Percentiles rank a stretch among this genome's conserved stretches.
phyloP scores from a whole-genome alignment of 1,140 invertebrate species.

The Charaxes varanes region DNA sequence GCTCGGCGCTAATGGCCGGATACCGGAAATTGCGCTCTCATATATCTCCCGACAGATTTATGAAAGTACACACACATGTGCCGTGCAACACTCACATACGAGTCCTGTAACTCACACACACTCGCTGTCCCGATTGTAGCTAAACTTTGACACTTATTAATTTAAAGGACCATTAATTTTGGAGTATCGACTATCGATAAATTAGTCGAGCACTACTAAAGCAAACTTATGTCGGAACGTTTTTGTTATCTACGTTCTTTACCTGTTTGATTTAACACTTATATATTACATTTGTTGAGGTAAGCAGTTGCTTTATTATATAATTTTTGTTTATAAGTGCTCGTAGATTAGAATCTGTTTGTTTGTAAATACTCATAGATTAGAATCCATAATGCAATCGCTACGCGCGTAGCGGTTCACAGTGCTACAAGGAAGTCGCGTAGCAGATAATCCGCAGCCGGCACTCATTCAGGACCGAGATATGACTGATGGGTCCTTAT shows the following conservation, averaged over 20 bases:
- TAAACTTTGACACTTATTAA: slow-evolving; percentile 65
- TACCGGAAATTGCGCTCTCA: slow-evolving; percentile 91
- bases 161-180: slow-evolving; percentile 62
- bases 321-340: too few species aligned
- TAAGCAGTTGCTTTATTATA: too few species aligned
- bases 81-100: slow-evolving; percentile 48
- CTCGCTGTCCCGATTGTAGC: slow-evolving; percentile 31
- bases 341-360: too few species aligned
- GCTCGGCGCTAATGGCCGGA: slow-evolving; percentile 86
- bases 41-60: slow-evolving; percentile 90
- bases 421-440: slow-evolving; percentile 58
- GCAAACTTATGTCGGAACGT: slow-evolving; percentile 14
- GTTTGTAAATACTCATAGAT: too few species aligned
- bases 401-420: slow-evolving; percentile 47
- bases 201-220: slow-evolving; percentile 34
- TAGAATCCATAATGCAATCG: too few species aligned
- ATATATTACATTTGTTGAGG: too few species aligned
- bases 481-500: slow-evolving; percentile 65
- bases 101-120: slow-evolving; percentile 28
- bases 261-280: neutral
- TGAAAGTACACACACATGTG: slow-evolving; percentile 82
- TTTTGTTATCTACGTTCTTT: slow-evolving; percentile 10
- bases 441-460: slow-evolving; percentile 61
- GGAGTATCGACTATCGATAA: slow-evolving; percentile 30
- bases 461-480: slow-evolving; percentile 55